Percentiles rank a stretch among this genome's conserved stretches.
phyloP scores from a whole-genome alignment of 2,888 invertebrate species.

The Endotricha flammealis region DNA sequence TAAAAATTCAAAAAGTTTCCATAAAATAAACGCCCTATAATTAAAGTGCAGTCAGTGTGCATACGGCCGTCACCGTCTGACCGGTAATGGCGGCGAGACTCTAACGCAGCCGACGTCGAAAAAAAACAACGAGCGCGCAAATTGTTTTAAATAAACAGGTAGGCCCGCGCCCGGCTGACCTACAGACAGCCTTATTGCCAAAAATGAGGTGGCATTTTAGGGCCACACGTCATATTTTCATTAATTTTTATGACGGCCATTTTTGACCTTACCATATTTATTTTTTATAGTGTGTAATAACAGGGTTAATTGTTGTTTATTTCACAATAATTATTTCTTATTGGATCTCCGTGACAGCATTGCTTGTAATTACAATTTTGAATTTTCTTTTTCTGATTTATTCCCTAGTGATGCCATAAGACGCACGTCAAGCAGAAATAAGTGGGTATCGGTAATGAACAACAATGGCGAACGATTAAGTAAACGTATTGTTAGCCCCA shows the following conservation, averaged over 20 bases:
- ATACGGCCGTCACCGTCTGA: slow-evolving; percentile 34
- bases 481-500: too few relatives aligned
- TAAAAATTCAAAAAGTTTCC: too few relatives aligned
- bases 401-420: too few relatives aligned
- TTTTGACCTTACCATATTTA: not conserved
- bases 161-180: slow-evolving; percentile 65
- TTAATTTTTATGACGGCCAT: slow-evolving; percentile 10
- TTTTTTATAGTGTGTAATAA: too few relatives aligned
- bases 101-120: slow-evolving; percentile 51
- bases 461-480: too few relatives aligned
- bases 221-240: slow-evolving; percentile 23
- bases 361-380: too few relatives aligned
- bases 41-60: slow-evolving; percentile 1
- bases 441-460: too few relatives aligned
- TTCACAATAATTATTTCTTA: too few relatives aligned
- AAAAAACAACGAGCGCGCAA: slow-evolving; percentile 55
- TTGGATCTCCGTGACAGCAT: too few relatives aligned
- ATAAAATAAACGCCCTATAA: not conserved
- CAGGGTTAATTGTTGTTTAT: too few relatives aligned
- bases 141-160: slow-evolving; percentile 76
- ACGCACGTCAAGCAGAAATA: too few relatives aligned
- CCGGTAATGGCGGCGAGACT: slow-evolving; percentile 48
- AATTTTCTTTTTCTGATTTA: too few relatives aligned
- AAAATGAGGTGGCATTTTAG: slow-evolving; percentile 49
- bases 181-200: slow-evolving; percentile 58